These are phyloP conservation scores for Botia almorhae DNA, from an alignment of 2,797 vertebrate species.

Conservation along the genomic window DNA sequence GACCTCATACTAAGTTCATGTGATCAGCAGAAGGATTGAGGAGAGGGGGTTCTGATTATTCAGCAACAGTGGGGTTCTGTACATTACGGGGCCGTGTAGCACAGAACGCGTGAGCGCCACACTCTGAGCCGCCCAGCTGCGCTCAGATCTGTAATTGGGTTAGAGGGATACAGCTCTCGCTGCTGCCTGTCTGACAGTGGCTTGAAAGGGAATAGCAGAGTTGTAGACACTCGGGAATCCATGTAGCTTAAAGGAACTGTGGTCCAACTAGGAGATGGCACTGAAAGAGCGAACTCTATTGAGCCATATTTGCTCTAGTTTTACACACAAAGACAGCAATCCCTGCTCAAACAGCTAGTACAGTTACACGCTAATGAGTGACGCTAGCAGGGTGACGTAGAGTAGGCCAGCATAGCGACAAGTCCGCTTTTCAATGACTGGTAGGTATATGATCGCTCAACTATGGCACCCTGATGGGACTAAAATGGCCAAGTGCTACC, in stretches of 20 bases:
- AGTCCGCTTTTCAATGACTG: not conserved
- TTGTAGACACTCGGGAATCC: constrained; percentile 24
- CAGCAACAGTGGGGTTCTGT: constrained; percentile 42
- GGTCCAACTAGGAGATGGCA: constrained; percentile 34
- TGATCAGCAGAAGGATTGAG: constrained; percentile 43
- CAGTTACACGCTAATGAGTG: constrained; percentile 15
- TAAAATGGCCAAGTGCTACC: constrained; percentile 31
- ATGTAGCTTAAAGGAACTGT: constrained; percentile 39
- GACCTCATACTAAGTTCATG: not conserved
- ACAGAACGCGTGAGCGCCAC: constrained; percentile 25
- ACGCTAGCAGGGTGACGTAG: not conserved
- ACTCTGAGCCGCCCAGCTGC: constrained; percentile 46
- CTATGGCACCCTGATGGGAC: constrained; percentile 21
- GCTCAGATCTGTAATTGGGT: constrained; percentile 54
- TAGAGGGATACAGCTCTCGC: constrained; percentile 26
- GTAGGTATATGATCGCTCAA: constrained; percentile 38
- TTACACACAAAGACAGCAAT: constrained; percentile 35
- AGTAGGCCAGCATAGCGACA: not conserved
- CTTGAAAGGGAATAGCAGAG: constrained; percentile 58
- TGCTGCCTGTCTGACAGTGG: constrained; percentile 43
- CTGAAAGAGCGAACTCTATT: constrained; percentile 10
- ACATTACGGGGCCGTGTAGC: constrained; percentile 35
- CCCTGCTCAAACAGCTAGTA: constrained; percentile 24
- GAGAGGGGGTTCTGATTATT: constrained; percentile 42
- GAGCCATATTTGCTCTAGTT: constrained; percentile 33